Evolutionary conservation across 2,888 invertebrate species (phyloP).

Genomic region (Hetaerina titia): DNA sequence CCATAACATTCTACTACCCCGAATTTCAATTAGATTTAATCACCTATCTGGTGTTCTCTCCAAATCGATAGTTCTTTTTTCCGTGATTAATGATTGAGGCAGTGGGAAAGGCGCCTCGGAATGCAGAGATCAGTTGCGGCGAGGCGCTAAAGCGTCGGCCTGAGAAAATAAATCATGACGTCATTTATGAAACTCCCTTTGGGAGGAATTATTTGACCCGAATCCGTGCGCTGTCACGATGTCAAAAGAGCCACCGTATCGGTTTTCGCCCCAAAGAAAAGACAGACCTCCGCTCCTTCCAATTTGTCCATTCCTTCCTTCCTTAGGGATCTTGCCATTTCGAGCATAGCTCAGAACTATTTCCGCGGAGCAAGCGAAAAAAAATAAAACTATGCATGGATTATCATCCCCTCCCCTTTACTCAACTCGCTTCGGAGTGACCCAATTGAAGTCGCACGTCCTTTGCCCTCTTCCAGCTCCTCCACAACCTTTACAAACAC

Average conservation of each 20-base stretch:
- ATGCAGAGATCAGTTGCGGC: neutral
- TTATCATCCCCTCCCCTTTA: neutral
- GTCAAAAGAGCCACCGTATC: neutral
- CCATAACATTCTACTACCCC: too few relatives aligned
- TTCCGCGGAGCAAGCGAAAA: neutral
- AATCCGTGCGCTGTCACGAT: neutral
- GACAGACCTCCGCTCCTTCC: neutral
- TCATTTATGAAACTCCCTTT: neutral
- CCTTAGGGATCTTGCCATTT: neutral
- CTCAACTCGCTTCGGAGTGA: neutral
- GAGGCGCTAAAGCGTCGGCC: neutral
- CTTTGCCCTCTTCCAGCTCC: neutral
- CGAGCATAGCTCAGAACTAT: neutral
- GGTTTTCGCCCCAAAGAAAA: neutral
- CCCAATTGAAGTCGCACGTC: neutral
- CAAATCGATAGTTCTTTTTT: neutral
- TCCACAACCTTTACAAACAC: neutral
- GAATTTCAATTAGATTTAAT: too few relatives aligned
- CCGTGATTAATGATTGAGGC: neutral
- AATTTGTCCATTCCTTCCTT: conserved; percentile 7
- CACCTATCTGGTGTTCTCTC: too few relatives aligned
- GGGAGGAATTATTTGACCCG: conserved; percentile 10
- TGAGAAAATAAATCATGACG: neutral
- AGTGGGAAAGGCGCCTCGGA: neutral
- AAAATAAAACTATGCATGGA: neutral